These are phyloP conservation scores for Xyliphius kryptos DNA, from an alignment of 2,113 vertebrate genomes.

Conservation along the genomic window DNA sequence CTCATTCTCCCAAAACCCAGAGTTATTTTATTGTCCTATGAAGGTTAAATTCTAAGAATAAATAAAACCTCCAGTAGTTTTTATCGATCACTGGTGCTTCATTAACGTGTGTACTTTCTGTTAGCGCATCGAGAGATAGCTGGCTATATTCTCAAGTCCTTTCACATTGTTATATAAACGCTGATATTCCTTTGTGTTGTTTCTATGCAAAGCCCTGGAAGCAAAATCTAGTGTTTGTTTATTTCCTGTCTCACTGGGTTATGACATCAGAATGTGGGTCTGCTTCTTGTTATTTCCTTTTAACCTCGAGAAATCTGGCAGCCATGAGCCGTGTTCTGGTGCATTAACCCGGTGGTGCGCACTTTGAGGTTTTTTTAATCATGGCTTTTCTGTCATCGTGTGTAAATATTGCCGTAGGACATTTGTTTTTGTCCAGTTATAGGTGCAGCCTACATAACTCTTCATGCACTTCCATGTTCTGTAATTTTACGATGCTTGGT, in stretches of 20 bases:
- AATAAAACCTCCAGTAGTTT: too few species aligned
- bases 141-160: slow-evolving; percentile 64
- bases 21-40: too few species aligned
- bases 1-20: too few species aligned
- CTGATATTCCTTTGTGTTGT: slow-evolving; percentile 7
- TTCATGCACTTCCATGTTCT: too few species aligned
- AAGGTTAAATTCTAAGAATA: too few species aligned
- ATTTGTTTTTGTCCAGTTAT: too few species aligned
- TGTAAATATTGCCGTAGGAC: too few species aligned
- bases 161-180: neutral
- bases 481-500: too few species aligned
- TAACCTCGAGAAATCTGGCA: neutral
- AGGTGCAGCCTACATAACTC: too few species aligned
- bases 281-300: slow-evolving; percentile 11
- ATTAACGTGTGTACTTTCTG: slow-evolving; percentile 31
- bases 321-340: neutral
- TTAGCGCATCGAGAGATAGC: slow-evolving; percentile 63
- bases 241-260: slow-evolving; percentile 25
- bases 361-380: too few species aligned
- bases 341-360: too few species aligned
- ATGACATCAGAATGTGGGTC: slow-evolving; percentile 5
- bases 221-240: slow-evolving; percentile 26
- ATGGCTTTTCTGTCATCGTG: too few species aligned
- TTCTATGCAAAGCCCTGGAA: slow-evolving; percentile 52
- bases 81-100: neutral